phyloP scores from a whole-genome alignment of 2,113 vertebrate species.

The Tor tambroides region DNA sequence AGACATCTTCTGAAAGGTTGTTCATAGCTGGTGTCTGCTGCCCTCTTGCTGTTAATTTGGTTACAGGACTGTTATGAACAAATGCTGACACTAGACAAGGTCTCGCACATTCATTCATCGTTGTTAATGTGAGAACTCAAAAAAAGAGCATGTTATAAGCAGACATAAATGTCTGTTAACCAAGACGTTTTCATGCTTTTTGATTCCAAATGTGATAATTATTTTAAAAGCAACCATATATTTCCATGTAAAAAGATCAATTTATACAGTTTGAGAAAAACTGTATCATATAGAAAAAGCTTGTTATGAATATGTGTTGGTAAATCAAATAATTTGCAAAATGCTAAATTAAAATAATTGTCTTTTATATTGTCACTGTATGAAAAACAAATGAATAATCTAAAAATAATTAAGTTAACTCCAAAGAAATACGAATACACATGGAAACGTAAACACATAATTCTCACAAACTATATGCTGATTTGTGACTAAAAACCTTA shows the following conservation, averaged over 20 bases:
- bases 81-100: slow-evolving; percentile 13
- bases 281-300: neutral
- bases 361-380: neutral
- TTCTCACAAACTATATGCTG: neutral
- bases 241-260: neutral
- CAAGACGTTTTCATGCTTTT: neutral
- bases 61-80: slow-evolving; percentile 22
- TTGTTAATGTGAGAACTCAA: neutral
- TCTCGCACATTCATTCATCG: neutral
- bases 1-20: slow-evolving; percentile 38
- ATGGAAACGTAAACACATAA: too few species aligned
- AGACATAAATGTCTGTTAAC: neutral
- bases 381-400: neutral
- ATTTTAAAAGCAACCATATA: neutral
- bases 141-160: neutral
- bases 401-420: neutral
- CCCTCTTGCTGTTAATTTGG: slow-evolving; percentile 60
- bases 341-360: neutral
- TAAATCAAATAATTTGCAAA: neutral
- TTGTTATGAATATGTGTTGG: neutral
- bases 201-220: neutral
- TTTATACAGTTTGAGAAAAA: neutral
- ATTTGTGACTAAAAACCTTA: neutral
- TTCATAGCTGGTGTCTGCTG: slow-evolving; percentile 56
- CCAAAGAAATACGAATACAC: neutral